A percentile compares a stretch with the other conserved stretches of the same genome.
These are phyloP conservation scores for Sebastes itinus DNA, from an alignment of 2,797 vertebrate genomes.

Conservation along the genomic window DNA sequence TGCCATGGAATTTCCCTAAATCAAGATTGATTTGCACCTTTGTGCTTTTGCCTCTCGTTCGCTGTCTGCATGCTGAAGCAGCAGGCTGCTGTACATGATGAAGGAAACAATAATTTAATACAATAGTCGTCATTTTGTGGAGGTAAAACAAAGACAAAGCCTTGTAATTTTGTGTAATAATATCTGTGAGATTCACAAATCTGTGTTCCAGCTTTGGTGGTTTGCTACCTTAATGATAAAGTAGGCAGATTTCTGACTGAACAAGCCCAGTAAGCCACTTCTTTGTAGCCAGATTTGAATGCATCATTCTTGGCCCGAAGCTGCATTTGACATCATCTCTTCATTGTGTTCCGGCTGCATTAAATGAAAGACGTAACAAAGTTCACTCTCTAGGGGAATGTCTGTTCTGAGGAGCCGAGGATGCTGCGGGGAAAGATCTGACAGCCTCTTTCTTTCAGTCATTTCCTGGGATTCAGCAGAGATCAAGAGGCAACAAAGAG, in stretches of 20 bases:
- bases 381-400: slow-evolving; percentile 21
- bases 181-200: neutral
- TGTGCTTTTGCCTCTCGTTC: slow-evolving; percentile 9
- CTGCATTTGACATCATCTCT: slow-evolving; percentile 17
- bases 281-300: slow-evolving; percentile 2
- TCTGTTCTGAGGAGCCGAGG: slow-evolving; percentile 23
- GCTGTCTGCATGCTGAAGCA: neutral
- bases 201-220: neutral
- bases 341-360: neutral
- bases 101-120: neutral
- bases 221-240: neutral
- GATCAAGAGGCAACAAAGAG: slow-evolving; percentile 37
- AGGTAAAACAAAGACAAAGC: neutral
- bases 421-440: slow-evolving; percentile 22
- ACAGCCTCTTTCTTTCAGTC: slow-evolving; percentile 20
- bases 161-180: neutral
- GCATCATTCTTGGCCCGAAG: neutral
- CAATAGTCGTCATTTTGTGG: neutral
- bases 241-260: slow-evolving; percentile 5
- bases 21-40: slow-evolving; percentile 40
- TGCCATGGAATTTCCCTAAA: slow-evolving; percentile 10
- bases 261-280: neutral
- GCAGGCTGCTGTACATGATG: neutral
- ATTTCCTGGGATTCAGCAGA: slow-evolving; percentile 40
- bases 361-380: slow-evolving; percentile 4